Evolutionary conservation across 1,140 invertebrate species (phyloP).

Genomic region (Penaeus chinensis): DNA sequence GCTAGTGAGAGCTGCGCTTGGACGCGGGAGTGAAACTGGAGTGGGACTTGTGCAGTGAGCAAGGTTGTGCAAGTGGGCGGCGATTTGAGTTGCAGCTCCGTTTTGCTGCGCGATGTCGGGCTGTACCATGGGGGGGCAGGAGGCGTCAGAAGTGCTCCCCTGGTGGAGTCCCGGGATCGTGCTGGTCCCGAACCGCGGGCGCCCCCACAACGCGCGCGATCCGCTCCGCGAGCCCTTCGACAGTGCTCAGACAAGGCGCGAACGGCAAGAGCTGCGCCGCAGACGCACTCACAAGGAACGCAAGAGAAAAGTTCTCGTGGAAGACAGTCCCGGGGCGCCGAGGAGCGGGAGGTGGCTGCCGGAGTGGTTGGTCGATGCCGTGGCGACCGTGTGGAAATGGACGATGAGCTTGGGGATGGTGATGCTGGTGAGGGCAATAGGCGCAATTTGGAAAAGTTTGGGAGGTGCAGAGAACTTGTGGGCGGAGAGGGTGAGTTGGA

Average conservation of each 20-base stretch:
- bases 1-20: not conserved
- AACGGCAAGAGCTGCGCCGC: constrained; percentile 41
- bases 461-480: constrained; percentile 37
- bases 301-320: not conserved
- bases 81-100: too few species aligned
- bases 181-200: constrained; percentile 36
- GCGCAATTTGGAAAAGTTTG: constrained; percentile 39
- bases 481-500: constrained; percentile 30
- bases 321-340: not conserved
- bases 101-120: too few species aligned
- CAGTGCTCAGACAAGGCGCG: constrained; percentile 14
- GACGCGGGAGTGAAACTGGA: too few species aligned
- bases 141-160: constrained; percentile 28
- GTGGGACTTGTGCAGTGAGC: too few species aligned
- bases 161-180: constrained; percentile 51
- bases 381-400: constrained; percentile 28
- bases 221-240: constrained; percentile 8
- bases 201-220: constrained; percentile 46
- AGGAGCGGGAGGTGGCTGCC: constrained; percentile 20
- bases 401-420: constrained; percentile 36
- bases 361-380: constrained; percentile 35
- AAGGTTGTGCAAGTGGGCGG: too few species aligned
- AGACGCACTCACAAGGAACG: constrained; percentile 38
- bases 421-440: constrained; percentile 35
- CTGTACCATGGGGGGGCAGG: constrained; percentile 36